A percentile compares a stretch with the other conserved stretches of the same genome.
phyloP scores from a whole-genome alignment of 2,888 invertebrate genomes.

The Lacanobia wlatinum region DNA sequence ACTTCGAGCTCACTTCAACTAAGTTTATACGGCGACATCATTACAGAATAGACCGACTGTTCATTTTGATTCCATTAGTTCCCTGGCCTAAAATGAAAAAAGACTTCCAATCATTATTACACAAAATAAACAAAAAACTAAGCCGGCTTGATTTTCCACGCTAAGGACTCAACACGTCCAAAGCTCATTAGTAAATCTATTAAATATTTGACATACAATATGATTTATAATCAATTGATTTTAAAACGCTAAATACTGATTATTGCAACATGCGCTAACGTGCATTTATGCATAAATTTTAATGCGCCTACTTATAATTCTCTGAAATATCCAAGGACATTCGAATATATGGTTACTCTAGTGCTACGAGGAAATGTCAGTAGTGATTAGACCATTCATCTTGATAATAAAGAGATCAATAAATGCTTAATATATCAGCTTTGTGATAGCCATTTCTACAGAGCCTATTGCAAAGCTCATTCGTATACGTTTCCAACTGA shows the following conservation, averaged over 20 bases:
- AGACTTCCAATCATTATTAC: background rate
- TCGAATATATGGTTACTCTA: conserved; percentile 17
- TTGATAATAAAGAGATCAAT: conserved; percentile 44
- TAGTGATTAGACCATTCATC: conserved; percentile 54
- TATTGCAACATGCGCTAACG: background rate
- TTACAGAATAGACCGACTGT: background rate
- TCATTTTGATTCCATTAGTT: background rate
- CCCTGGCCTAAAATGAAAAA: background rate
- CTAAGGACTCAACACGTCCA: conserved; percentile 19
- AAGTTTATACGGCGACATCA: too few species aligned
- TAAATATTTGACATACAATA: conserved; percentile 24
- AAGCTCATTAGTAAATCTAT: conserved; percentile 38
- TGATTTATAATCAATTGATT: conserved; percentile 33
- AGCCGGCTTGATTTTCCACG: conserved; percentile 4
- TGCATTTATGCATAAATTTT: background rate
- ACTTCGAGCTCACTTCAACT: too few species aligned
- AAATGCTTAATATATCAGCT: conserved; percentile 33
- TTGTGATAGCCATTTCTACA: conserved; percentile 39
- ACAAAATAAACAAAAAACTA: conserved; percentile 4
- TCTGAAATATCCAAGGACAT: conserved; percentile 7
- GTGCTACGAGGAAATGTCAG: conserved; percentile 55
- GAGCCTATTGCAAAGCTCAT: conserved; percentile 24
- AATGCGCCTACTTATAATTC: background rate
- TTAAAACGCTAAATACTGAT: conserved; percentile 19
- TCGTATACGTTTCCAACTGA: conserved; percentile 25